Base-by-base conservation (phyloP, 2,888 invertebrate species). In the Agonopterix heracliana region DNA sequence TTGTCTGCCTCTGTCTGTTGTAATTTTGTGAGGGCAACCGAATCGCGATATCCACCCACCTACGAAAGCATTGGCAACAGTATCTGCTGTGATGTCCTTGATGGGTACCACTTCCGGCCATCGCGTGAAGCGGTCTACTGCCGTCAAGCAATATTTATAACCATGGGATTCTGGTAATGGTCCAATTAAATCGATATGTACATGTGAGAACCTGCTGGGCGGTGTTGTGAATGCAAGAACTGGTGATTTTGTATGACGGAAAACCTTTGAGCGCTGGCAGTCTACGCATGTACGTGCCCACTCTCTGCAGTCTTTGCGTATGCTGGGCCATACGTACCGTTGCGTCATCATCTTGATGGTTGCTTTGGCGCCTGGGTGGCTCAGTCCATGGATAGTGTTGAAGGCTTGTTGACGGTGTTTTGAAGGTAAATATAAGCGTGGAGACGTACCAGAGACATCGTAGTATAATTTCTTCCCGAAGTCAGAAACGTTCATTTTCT, bases 171-270 rank as follows among this genome's bases (percentile, higher is more conserved):
- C 2, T 0, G 57, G 59, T 8, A 60, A 41, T 0, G 56, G 81
- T 2, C 79, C 59, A n/a, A 61, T 46, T 9, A 61, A 56, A 55
- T 88, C 83, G 0, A 88, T 61, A 53, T 84, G 81, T 4, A 64
- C 48, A 13, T 63, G 60, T 0, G 8, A 9, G 35, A 64, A 55
- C 1, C 60, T 44, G 2, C 17, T 44, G 9, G 56, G 35, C 4
- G 61, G 55, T 2, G 2, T 13, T 3, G n/a, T 10, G 7, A 61
- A 56, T 2, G 34, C 13, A 0, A 53, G 52, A 0, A 56, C 41
- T 0, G 59, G 60, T 4, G 61, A 2, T 0, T 34, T 12, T 3
- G 9, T 48, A 17, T 61, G 61, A 3, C 59, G 17, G 1, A 55
- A 13, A 0, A 64, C 51, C n/a, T 61, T 61, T 10, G 47, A 45